Base-by-base conservation (phyloP, 2,113 vertebrate species). In the Amblyopsis rosae region DNA sequence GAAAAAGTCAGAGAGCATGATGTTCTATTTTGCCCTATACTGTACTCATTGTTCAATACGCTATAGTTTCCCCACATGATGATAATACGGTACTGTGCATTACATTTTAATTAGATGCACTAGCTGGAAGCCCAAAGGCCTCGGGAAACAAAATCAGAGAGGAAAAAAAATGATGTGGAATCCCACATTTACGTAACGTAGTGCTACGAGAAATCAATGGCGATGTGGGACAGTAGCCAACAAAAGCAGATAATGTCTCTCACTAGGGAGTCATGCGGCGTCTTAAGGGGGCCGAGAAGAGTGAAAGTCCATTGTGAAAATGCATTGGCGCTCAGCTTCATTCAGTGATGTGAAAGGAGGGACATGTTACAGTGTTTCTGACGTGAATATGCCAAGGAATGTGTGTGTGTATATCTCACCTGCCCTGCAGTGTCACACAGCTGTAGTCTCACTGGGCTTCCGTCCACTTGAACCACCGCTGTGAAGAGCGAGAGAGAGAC, bases 401-500 rank as follows among this genome's bases (percentile, higher is more conserved):
- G 53, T 48, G 45, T 49, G 16, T 62, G 7, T 59, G 32, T 13
- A 9, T 16, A 41, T 68, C 88, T 91, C 89, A 95, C 94, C 92
- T 95, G 94, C 80, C 94, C 94, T 0, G 94, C 94, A 0, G 94
- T 95, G 87, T 95, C 94, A 70, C 93, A 95, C 17, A 95, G 85
- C 83, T 95, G 93, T 19, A 95, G 88, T 80, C 93, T 85, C 4
- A 95, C 89, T 0, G 94, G 94, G 72, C 80, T 91, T 56, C 93
- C 93, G 15, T 93, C 92, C 73, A 95, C 94, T 69, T 94, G 92
- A 64, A 95, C 94, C 53, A 94, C 89, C 55, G 94, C 94, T 92
- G 87, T 15, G 33, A 75, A 72, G 16, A 65, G n/a, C n/a, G 10
- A 66, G 35, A 66, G 9, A 71, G 13, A 70, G 56, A 66, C 49